These are phyloP conservation scores for Drosophila vallismaia DNA, from an alignment of 2,888 invertebrate species.

Conservation along the genomic window DNA sequence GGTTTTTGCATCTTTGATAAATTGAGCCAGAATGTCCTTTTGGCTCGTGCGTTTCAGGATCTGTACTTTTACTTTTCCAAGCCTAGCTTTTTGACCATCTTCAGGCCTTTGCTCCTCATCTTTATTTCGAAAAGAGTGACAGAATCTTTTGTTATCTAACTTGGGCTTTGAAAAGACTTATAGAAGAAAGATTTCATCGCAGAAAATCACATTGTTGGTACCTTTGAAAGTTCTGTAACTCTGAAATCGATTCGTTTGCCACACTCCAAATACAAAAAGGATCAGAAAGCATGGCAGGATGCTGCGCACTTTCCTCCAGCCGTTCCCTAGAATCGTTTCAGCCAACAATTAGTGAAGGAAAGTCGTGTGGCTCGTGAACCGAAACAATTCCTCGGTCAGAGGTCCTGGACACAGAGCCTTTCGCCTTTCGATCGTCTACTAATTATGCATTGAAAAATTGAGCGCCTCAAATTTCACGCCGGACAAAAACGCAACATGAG, in stretches of 20 bases:
- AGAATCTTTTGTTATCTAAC: no score
- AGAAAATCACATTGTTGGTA: no score
- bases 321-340: constrained; percentile 5
- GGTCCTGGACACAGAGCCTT: constrained; percentile 42
- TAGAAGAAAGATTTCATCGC: no score
- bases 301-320: constrained; percentile 4
- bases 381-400: constrained; percentile 68
- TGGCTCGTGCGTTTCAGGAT: constrained; percentile 1
- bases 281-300: constrained; percentile 9
- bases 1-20: constrained; percentile 49
- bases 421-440: constrained; percentile 28
- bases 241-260: constrained; percentile 28
- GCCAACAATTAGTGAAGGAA: constrained; percentile 57
- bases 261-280: constrained; percentile 17
- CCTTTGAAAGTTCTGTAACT: neutral
- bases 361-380: constrained; percentile 47
- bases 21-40: constrained; percentile 36
- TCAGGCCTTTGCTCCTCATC: no score
- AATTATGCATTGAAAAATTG: constrained; percentile 62
- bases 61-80: neutral
- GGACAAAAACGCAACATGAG: constrained; percentile 67
- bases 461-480: constrained; percentile 63
- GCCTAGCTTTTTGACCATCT: no score
- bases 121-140: no score
- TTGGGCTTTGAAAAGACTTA: no score